Conservation (phyloP, 2,113 vertebrate species). For the Albula glossodonta region DNA sequence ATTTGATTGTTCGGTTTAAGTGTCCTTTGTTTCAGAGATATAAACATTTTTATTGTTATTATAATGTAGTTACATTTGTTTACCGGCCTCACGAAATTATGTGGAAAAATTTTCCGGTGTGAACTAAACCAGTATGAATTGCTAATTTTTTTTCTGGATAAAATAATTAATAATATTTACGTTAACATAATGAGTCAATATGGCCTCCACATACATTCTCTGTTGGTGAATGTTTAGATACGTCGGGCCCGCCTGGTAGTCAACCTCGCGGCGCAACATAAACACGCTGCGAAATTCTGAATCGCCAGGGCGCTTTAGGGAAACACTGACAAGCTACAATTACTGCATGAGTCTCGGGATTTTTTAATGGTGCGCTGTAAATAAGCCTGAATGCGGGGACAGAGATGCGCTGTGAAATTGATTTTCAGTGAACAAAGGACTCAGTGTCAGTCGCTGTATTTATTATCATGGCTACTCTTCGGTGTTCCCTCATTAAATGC, state of each 20-base stretch:
- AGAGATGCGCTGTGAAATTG: conserved; percentile 3
- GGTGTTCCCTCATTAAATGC: not conserved
- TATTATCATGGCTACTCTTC: not conserved
- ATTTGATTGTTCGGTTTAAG: not conserved
- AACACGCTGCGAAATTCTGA: not conserved
- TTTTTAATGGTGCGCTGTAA: not conserved
- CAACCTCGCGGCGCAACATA: not conserved
- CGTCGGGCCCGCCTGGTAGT: not conserved
- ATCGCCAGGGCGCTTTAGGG: not conserved
- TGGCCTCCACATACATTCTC: not conserved
- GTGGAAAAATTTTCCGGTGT: not conserved
- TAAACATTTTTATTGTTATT: not conserved
- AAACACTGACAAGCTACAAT: not conserved
- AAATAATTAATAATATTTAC: not conserved
- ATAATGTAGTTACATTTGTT: not conserved
- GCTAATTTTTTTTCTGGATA: not conserved
- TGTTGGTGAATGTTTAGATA: not conserved
- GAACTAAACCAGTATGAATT: not conserved
- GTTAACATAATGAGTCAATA: not conserved
- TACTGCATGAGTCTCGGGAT: not conserved
- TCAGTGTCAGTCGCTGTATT: conserved; percentile 1
- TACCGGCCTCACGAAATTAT: not conserved
- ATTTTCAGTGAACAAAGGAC: conserved; percentile 1
- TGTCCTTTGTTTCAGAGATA: not conserved
- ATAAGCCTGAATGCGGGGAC: not conserved